Conservation (phyloP, 2,888 invertebrate genomes). For the Drosophila acutilabella region DNA sequence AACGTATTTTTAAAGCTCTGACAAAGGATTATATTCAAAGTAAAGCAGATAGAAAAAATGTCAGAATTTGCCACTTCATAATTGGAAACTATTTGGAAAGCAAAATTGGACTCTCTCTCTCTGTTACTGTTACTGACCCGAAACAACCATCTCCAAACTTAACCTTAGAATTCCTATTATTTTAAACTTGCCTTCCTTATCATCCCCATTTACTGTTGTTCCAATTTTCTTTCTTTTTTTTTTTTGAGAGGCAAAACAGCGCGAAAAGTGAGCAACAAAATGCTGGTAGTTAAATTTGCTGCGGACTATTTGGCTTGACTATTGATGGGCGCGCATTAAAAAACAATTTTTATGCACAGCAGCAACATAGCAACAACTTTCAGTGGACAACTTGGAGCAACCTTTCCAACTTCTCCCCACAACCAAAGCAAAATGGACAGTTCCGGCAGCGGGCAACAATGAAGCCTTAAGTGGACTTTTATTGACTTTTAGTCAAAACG, state of each 20-base stretch:
- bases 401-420: neutral
- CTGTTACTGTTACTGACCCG: constrained; percentile 10
- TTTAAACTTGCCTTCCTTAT: constrained; percentile 6
- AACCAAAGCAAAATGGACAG: constrained; percentile 32
- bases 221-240: constrained; percentile 11
- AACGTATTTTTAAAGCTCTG: constrained; percentile 29
- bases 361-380: constrained; percentile 38
- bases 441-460: constrained; percentile 65
- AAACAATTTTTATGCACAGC: constrained; percentile 76
- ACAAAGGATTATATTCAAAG: constrained; percentile 24
- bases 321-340: constrained; percentile 79
- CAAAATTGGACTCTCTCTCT: constrained; percentile 40
- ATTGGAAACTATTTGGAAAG: constrained; percentile 35
- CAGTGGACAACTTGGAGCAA: constrained; percentile 44
- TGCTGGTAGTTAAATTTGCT: constrained; percentile 75
- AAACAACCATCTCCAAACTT: constrained; percentile 13
- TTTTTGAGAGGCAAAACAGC: constrained; percentile 38
- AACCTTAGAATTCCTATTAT: neutral
- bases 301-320: constrained; percentile 79
- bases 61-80: constrained; percentile 5
- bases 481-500: constrained; percentile 81
- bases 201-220: constrained; percentile 6
- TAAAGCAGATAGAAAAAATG: neutral
- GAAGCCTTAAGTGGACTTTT: constrained; percentile 80
- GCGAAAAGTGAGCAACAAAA: constrained; percentile 65